Evolutionary conservation across 2,888 invertebrate species (phyloP).

Genomic region (Agonum fuliginosum): DNA sequence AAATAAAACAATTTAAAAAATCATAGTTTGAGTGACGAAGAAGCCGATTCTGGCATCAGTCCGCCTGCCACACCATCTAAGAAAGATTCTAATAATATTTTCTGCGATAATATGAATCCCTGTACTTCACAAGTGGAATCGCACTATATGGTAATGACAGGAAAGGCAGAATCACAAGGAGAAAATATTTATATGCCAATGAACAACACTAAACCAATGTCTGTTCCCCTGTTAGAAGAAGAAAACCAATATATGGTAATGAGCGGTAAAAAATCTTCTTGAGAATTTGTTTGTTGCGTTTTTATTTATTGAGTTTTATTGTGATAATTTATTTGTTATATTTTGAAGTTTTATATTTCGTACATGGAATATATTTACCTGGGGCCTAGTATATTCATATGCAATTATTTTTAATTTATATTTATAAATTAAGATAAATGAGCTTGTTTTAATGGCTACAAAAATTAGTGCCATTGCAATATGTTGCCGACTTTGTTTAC

Average conservation of each 20-base stretch:
- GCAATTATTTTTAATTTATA: background rate
- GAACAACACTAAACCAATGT: slow-evolving; percentile 66
- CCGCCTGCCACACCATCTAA: slow-evolving; percentile 35
- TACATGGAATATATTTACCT: slow-evolving; percentile 15
- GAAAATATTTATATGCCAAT: slow-evolving; percentile 70
- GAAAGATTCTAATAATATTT: background rate
- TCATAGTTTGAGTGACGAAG: slow-evolving; percentile 52
- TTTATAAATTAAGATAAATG: background rate
- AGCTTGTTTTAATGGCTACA: background rate
- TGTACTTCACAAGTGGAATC: slow-evolving; percentile 63
- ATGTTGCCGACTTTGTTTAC: slow-evolving; percentile 1
- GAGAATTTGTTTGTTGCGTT: slow-evolving; percentile 8
- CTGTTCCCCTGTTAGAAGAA: slow-evolving; percentile 66
- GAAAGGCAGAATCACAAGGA: slow-evolving; percentile 64
- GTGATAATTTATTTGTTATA: slow-evolving; percentile 48
- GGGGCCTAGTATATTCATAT: slow-evolving; percentile 15
- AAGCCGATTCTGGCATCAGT: slow-evolving; percentile 43
- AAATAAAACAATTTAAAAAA: background rate
- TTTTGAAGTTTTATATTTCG: slow-evolving; percentile 30
- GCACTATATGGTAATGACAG: slow-evolving; percentile 70
- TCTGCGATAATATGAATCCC: background rate
- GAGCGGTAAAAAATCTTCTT: slow-evolving; percentile 65
- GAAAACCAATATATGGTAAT: slow-evolving; percentile 69
- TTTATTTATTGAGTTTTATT: slow-evolving; percentile 39
- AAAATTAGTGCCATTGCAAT: slow-evolving; percentile 15